These are phyloP conservation scores for Linepithema humile DNA, from an alignment of 1,140 invertebrate species.

Conservation along the genomic window DNA sequence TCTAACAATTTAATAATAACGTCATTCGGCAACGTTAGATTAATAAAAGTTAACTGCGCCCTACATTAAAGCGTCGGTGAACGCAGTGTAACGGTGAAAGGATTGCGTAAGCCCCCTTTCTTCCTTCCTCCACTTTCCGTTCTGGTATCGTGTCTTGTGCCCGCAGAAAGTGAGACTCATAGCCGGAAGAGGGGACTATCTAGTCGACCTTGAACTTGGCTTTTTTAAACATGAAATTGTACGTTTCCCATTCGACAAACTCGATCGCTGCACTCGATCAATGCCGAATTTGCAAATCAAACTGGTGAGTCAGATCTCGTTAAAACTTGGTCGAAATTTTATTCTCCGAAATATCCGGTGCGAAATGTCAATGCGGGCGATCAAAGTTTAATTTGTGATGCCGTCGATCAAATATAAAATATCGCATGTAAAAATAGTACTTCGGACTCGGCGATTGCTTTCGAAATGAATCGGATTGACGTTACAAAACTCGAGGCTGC, in stretches of 20 bases:
- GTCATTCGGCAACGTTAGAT: background rate
- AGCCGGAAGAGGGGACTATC: conserved; percentile 1
- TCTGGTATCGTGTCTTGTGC: conserved; percentile 51
- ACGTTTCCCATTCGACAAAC: background rate
- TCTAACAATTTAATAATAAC: no score
- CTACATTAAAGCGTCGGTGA: conserved; percentile 42
- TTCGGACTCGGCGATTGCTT: no score
- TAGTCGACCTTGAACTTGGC: conserved; percentile 53
- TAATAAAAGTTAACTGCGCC: background rate
- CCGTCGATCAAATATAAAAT: no score
- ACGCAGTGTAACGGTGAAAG: conserved; percentile 73
- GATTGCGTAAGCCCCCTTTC: conserved; percentile 72
- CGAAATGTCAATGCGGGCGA: no score
- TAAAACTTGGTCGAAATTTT: background rate
- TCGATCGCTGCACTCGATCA: background rate
- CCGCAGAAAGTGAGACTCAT: conserved; percentile 37
- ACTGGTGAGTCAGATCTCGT: background rate
- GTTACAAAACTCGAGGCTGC: no score
- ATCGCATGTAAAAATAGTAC: no score
- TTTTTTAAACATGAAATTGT: conserved; percentile 17
- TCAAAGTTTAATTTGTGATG: no score
- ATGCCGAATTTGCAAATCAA: background rate
- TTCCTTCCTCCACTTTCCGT: background rate
- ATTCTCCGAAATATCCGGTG: no score
- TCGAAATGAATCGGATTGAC: no score